A percentile compares a stretch with the other conserved stretches of the same genome.
Conservation (phyloP, 2,797 vertebrate genomes). For the Margarornis squamiger region DNA sequence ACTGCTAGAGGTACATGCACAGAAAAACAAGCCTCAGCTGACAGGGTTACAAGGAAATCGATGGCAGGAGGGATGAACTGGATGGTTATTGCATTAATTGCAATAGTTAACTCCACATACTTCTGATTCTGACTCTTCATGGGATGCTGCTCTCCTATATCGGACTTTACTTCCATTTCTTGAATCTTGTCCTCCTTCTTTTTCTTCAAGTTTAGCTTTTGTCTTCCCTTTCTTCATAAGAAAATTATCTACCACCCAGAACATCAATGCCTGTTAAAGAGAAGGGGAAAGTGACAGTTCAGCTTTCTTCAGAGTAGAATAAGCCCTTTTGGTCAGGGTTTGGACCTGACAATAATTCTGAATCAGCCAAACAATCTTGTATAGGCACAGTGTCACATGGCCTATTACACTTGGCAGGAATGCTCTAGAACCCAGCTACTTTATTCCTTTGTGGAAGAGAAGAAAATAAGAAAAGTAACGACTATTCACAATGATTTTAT, state of each 20-base stretch:
- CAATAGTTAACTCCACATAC: constrained; percentile 70
- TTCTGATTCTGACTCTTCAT: constrained; percentile 97
- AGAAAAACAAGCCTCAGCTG: background rate
- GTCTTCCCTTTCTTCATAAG: constrained; percentile 98
- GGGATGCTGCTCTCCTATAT: constrained; percentile 93
- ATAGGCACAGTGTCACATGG: background rate
- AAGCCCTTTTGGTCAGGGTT: background rate
- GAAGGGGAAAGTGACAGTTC: background rate
- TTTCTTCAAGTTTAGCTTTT: constrained; percentile 97
- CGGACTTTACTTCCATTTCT: constrained; percentile 93
- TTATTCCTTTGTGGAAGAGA: background rate
- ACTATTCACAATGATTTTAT: background rate
- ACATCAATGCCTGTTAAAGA: constrained; percentile 90
- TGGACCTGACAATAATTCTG: background rate
- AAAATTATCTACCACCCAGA: constrained; percentile 99
- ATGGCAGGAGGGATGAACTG: background rate
- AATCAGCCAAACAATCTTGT: background rate
- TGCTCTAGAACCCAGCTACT: background rate
- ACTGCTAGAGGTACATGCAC: background rate
- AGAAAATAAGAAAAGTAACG: background rate
- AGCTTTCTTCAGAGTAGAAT: background rate
- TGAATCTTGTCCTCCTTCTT: constrained; percentile 85
- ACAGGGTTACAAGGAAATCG: background rate
- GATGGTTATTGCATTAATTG: background rate
- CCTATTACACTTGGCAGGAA: background rate